phyloP scores from a whole-genome alignment of 2,797 vertebrate genomes.

The Danio jaintianensis region DNA sequence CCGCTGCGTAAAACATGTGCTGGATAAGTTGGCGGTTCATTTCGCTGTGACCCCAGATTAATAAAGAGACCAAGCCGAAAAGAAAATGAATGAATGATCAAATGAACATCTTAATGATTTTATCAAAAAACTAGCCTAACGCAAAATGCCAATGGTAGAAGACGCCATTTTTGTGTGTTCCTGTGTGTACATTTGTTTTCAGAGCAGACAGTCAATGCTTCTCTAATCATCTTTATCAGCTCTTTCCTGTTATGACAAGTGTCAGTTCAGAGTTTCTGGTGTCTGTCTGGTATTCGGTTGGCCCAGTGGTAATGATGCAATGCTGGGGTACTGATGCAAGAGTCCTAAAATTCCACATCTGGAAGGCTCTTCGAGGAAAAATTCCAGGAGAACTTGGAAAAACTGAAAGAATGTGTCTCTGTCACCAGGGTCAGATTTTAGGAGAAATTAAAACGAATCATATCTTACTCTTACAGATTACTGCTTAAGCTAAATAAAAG shows the following conservation, averaged over 20 bases:
- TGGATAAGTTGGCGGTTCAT: too few species aligned
- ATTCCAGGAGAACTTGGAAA: conserved; percentile 26
- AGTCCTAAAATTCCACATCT: conserved; percentile 60
- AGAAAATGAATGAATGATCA: too few species aligned
- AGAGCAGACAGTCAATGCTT: conserved; percentile 25
- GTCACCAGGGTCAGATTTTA: conserved; percentile 9
- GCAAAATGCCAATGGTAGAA: neutral
- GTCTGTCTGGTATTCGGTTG: conserved; percentile 26
- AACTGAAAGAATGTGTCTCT: neutral
- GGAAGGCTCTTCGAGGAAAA: conserved; percentile 43
- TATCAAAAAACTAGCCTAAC: neutral
- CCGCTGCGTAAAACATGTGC: too few species aligned
- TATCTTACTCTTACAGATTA: conserved; percentile 1
- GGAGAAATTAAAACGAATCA: conserved; percentile 5
- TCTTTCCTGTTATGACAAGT: conserved; percentile 32
- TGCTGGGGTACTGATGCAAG: conserved; percentile 60
- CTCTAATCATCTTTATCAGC: conserved; percentile 32
- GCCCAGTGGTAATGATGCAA: conserved; percentile 56
- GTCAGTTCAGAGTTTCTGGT: conserved; percentile 24
- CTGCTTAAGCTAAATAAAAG: neutral
- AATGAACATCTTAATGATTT: neutral
- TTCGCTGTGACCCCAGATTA: too few species aligned
- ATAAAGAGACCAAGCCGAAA: too few species aligned
- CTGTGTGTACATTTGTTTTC: conserved; percentile 16
- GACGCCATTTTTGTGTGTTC: conserved; percentile 27